phyloP scores from a whole-genome alignment of 2,797 vertebrate genomes.

The Florisuga fusca region DNA sequence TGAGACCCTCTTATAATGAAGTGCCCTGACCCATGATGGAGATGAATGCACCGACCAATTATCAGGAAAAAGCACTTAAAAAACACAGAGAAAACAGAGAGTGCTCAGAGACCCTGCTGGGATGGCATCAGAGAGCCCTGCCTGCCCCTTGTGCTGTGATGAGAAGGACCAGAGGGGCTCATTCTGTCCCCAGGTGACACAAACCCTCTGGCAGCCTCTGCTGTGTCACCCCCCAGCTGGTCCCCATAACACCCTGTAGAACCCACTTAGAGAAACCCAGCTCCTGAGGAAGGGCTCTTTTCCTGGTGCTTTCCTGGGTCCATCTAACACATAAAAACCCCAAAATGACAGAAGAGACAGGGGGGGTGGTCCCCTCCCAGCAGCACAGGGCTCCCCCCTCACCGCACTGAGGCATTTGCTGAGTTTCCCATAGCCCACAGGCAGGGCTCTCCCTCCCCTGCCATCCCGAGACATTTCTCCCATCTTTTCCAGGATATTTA shows the following conservation, averaged over 20 bases:
- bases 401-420: rapidly evolving
- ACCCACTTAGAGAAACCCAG: neutral
- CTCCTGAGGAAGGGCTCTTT: neutral
- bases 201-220: neutral
- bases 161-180: neutral
- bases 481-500: neutral
- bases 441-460: neutral
- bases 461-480: neutral
- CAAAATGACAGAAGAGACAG: too few species aligned
- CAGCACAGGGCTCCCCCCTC: neutral
- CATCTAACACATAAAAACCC: too few species aligned
- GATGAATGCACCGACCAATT: neutral
- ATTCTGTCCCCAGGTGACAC: neutral
- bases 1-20: neutral
- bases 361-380: too few species aligned
- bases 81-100: neutral
- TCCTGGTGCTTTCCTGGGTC: rapidly evolving
- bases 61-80: neutral
- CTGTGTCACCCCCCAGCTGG: too few species aligned
- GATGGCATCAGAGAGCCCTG: neutral
- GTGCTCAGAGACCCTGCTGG: neutral
- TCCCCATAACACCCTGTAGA: too few species aligned
- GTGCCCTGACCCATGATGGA: neutral
- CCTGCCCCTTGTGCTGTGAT: neutral
- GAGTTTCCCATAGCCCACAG: rapidly evolving